Base-by-base conservation (phyloP, 1,140 invertebrate species). In the Procambarus clarkii region DNA sequence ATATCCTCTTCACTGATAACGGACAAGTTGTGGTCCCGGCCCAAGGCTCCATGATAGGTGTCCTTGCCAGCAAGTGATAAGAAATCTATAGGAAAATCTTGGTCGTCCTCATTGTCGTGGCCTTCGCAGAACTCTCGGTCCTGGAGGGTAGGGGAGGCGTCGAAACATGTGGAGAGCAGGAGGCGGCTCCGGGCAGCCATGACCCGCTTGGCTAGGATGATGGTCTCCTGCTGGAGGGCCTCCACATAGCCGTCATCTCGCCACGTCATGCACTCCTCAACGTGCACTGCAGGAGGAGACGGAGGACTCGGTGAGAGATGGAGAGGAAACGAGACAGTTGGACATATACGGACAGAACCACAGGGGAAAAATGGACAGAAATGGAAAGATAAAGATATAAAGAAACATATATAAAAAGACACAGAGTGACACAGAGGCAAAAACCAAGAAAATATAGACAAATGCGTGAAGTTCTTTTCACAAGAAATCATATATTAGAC, bases 171-270 rank as follows among this genome's bases (percentile, higher is more conserved):
- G 79, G 95, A 95, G 81, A 96, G 93, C 54, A 96, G 94, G 24
- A 96, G 94, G 91, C 95, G 95, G 86, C 95, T 95, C 92, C 96
- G 95, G 93, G 95, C 96, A 18, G 95, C 95, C 80, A 95, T 95
- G 13, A 96, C 95, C 79, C 95, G 93, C 91, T 96, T 96, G 85
- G 95, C 94, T 60, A 96, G 93, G 85, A 96, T 96, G 54, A 94
- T 93, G 1, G 95, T 96, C 92, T 96, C 95, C 24, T 94, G 94
- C 92, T 95, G 94, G 13, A 96, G 94, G 46, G 95, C 95, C 93
- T 96, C 95, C 46, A 96, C 87, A 93, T 96, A 96, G 82, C 95
- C 95, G 21, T 95, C 95, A 92, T 96, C 94, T 74, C 94, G 93
- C 94, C 94, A 95, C 90, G 95, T 95, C 95, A 95, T 95, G 84